phyloP scores from a whole-genome alignment of 2,113 vertebrate species.

The Hystrix cristata region DNA sequence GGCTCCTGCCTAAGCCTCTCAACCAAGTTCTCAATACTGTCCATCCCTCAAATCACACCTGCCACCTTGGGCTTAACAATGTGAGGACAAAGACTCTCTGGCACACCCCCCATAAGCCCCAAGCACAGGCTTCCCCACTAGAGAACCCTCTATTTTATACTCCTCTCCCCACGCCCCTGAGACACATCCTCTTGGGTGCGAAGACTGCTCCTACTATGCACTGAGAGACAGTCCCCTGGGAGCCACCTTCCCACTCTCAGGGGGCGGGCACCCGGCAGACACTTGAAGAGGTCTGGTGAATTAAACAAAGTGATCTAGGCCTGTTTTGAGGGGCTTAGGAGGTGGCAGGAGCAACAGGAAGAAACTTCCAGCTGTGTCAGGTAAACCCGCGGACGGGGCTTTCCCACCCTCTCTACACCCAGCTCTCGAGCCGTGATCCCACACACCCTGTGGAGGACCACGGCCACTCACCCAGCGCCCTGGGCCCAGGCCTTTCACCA shows the following conservation, averaged over 20 bases:
- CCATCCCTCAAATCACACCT: background rate
- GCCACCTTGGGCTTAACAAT: background rate
- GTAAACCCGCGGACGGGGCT: background rate
- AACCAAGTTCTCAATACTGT: background rate
- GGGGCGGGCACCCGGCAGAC: background rate
- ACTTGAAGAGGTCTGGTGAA: background rate
- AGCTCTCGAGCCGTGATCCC: background rate
- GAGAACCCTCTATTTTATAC: background rate
- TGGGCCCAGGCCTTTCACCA: constrained; percentile 96
- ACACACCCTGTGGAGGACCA: rapidly evolving
- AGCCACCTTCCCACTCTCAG: background rate
- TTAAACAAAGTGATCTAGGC: background rate
- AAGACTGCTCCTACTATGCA: background rate
- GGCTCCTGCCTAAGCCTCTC: background rate
- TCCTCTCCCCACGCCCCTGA: background rate
- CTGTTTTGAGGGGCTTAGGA: background rate
- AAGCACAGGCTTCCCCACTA: background rate
- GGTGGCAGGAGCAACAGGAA: background rate
- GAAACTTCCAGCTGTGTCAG: background rate
- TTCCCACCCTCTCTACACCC: background rate
- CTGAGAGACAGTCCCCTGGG: background rate
- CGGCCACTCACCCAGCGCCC: constrained; percentile 92
- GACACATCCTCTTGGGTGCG: too few relatives aligned
- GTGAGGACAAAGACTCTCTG: background rate
- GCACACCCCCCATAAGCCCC: background rate